Percentiles rank a stretch among this genome's conserved stretches.
These are phyloP conservation scores for Pollenia amentaria DNA, from an alignment of 2,888 invertebrate genomes.

Conservation along the genomic window DNA sequence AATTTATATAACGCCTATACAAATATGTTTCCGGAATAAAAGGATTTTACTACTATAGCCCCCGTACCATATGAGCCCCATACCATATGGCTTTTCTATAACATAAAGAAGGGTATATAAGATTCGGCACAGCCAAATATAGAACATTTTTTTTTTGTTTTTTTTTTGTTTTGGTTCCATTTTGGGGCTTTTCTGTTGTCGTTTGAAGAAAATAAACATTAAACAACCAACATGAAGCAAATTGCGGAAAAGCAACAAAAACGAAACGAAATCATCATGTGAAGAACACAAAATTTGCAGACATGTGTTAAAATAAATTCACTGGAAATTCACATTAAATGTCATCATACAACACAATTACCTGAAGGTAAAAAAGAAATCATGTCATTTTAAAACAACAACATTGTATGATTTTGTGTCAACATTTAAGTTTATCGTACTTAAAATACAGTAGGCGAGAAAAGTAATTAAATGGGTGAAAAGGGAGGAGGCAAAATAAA, in stretches of 20 bases:
- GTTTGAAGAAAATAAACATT: slow-evolving; percentile 48
- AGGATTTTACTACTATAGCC: too few species aligned
- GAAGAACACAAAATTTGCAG: slow-evolving; percentile 43
- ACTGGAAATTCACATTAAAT: slow-evolving; percentile 65
- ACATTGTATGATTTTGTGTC: slow-evolving; percentile 45
- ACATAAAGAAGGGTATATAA: too few species aligned
- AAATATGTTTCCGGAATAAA: too few species aligned
- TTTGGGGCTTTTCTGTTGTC: slow-evolving; percentile 34
- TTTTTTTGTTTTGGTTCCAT: not conserved
- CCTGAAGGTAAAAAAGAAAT: slow-evolving; percentile 53
- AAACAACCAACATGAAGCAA: slow-evolving; percentile 37
- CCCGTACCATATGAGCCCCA: too few species aligned
- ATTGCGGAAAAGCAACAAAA: slow-evolving; percentile 29
- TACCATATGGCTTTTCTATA: too few species aligned
- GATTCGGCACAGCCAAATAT: not conserved
- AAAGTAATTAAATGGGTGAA: not conserved
- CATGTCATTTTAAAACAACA: not conserved
- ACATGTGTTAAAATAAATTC: slow-evolving; percentile 69
- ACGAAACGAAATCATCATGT: slow-evolving; percentile 11
- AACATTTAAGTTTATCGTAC: slow-evolving; percentile 26
- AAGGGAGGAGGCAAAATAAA: not conserved
- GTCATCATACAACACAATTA: slow-evolving; percentile 46
- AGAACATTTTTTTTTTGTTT: not conserved
- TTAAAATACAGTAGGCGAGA: not conserved
- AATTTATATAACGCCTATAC: too few species aligned